Evolutionary conservation across 2,888 invertebrate species (phyloP).

Genomic region (Tubulanus polymorphus): DNA sequence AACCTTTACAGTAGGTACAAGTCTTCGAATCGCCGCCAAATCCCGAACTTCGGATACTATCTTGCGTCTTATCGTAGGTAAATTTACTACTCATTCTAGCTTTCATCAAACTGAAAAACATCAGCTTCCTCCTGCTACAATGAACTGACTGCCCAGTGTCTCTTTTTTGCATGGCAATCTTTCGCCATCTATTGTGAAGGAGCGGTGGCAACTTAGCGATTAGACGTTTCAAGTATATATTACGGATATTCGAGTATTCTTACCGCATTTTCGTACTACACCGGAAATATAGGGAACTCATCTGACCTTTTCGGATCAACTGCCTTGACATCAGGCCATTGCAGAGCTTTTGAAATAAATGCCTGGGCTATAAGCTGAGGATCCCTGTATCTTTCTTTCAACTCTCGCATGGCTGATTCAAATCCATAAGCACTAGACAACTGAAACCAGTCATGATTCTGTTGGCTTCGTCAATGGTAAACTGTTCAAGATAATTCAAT

Average conservation of each 20-base stretch:
- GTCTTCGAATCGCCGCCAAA: too few species aligned
- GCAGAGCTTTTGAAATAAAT: background rate
- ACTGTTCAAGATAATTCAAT: slow-evolving; percentile 10
- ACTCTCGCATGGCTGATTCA: background rate
- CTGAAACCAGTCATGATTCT: slow-evolving; percentile 3
- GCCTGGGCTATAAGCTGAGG: slow-evolving; percentile 3
- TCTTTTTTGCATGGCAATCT: too few species aligned
- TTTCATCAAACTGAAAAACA: too few species aligned
- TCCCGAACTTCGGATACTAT: too few species aligned
- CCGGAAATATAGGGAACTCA: slow-evolving; percentile 14
- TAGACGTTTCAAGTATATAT: background rate
- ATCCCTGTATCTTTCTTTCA: slow-evolving; percentile 4
- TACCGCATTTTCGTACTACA: slow-evolving; percentile 12
- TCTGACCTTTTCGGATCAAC: slow-evolving; percentile 12
- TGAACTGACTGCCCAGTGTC: too few species aligned
- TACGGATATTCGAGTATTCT: background rate
- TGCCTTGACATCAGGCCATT: slow-evolving; percentile 3
- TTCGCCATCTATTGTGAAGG: too few species aligned
- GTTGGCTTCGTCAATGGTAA: slow-evolving; percentile 5
- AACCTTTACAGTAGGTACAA: too few species aligned
- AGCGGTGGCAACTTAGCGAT: too few species aligned
- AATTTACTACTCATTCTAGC: too few species aligned
- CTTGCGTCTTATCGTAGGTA: too few species aligned
- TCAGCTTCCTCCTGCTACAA: too few species aligned
- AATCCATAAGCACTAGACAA: slow-evolving; percentile 3